Percentiles rank a stretch among this genome's conserved stretches.
Conservation (phyloP, 2,797 vertebrate species). For the Ctenopoma kingsleyae region DNA sequence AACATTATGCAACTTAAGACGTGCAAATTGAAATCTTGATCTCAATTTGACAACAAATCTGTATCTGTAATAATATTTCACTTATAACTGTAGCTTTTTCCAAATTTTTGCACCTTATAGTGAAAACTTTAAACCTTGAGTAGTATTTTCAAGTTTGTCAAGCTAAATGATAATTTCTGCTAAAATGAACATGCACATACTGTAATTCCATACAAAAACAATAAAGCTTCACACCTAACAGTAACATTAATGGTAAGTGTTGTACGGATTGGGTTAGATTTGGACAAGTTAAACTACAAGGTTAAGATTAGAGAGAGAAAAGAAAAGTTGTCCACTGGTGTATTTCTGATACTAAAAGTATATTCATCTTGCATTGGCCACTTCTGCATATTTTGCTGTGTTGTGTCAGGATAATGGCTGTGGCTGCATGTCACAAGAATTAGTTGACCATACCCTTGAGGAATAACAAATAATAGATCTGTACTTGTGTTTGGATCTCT, state of each 20-base stretch:
- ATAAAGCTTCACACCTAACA: neutral
- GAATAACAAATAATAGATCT: neutral
- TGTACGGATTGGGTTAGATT: neutral
- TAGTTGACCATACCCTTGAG: neutral
- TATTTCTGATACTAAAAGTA: too few species aligned
- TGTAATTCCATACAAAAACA: neutral
- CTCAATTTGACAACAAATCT: too few species aligned
- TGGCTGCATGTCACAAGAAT: slow-evolving; percentile 10
- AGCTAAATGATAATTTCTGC: neutral
- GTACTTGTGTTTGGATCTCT: neutral
- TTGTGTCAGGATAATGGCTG: slow-evolving; percentile 4
- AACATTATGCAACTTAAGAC: too few species aligned
- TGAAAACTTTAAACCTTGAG: neutral
- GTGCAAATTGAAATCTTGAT: too few species aligned
- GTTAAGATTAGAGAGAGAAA: neutral
- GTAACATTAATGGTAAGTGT: neutral
- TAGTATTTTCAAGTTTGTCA: neutral
- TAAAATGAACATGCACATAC: neutral
- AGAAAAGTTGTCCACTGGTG: neutral
- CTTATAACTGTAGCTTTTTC: too few species aligned
- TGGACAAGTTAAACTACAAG: neutral
- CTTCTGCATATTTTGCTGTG: slow-evolving; percentile 3
- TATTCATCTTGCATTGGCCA: slow-evolving; percentile 14
- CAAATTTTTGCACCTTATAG: neutral
- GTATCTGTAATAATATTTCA: too few species aligned